Evolutionary conservation across 2,888 invertebrate genomes (phyloP), one percentile per base, ranked within the genome.

Genomic region (Erannis defoliaria): DNA sequence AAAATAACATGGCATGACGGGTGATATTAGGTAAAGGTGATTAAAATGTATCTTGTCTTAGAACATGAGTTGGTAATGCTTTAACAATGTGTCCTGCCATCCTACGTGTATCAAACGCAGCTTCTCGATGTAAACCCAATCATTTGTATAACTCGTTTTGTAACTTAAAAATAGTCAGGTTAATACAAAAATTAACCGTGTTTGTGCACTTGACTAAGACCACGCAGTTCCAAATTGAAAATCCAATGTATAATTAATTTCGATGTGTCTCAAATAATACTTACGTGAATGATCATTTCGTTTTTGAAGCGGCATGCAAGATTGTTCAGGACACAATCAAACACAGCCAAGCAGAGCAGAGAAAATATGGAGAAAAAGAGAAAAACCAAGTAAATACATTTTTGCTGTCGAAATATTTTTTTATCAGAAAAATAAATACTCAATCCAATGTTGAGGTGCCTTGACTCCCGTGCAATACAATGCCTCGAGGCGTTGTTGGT

Each of bases 271-370:
- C 91, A 92, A 92, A 93, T 90, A 93, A 95, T 95, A 96, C 95
- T 96, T 95, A 95, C 95, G 95, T 95, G 95, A 95, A 95, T 93
- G 93, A 94, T 93, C 91, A 91, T 93, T 94, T 95, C 94, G 94
- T 93, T 93, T 94, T 95, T 94, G 95, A 95, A 95, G 95, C 95
- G 94, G 95, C 95, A 95, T 95, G 95, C 95, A 93, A 94, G 93
- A 94, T 95, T 95, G 95, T 95, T 95, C 94, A 94, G 95, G 95
- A 95, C 94, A 95, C 95, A 95, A 95, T 95, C 95, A 96, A 95
- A 95, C 95, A 95, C 95, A 95, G 95, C 94, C 95, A 96, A 96
- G 96, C 96, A 96, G 96, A 96, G 96, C 95, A 95, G 95, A 95
- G 95, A 95, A 95, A 94, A 94, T 94, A 95, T 95, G 94, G 94